Percentiles rank a stretch among this genome's conserved stretches.
phyloP scores from a whole-genome alignment of 2,888 invertebrate species.

The Falcaria lacertinaria region DNA sequence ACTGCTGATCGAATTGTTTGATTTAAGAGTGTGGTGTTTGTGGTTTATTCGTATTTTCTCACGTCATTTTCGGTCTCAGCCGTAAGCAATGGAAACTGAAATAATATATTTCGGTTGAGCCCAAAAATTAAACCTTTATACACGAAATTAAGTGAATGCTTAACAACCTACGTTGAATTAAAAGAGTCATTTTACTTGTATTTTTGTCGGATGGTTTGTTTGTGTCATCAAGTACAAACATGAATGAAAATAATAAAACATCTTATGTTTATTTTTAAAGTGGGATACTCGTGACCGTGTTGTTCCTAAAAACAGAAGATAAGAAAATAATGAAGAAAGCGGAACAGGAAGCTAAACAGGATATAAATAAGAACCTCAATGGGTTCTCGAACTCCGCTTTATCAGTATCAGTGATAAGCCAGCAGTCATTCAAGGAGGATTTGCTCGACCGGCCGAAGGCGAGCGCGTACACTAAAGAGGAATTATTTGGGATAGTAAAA shows the following conservation, averaged over 20 bases:
- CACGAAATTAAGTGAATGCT: no score
- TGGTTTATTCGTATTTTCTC: no score
- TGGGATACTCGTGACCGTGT: conserved; percentile 85
- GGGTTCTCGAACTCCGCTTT: conserved; percentile 66
- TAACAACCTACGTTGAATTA: no score
- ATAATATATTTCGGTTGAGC: no score
- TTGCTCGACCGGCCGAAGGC: conserved; percentile 55
- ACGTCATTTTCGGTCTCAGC: no score
- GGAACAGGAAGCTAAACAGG: conserved; percentile 41
- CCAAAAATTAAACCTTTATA: no score
- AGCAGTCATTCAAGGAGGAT: conserved; percentile 68
- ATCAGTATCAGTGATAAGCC: conserved; percentile 66
- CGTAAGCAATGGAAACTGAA: no score
- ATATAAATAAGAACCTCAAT: conserved; percentile 66
- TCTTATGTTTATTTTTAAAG: conserved; percentile 65
- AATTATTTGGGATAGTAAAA: conserved; percentile 57
- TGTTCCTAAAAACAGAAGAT: conserved; percentile 83
- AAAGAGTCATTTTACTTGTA: not conserved
- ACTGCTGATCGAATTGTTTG: no score
- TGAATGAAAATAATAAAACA: no score
- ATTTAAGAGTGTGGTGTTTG: no score
- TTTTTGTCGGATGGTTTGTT: not conserved
- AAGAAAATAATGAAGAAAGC: conserved; percentile 61
- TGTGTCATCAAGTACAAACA: no score
- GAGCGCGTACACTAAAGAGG: conserved; percentile 51